These are phyloP conservation scores for Hucho hucho DNA, from an alignment of 2,113 vertebrate genomes.

Conservation along the genomic window DNA sequence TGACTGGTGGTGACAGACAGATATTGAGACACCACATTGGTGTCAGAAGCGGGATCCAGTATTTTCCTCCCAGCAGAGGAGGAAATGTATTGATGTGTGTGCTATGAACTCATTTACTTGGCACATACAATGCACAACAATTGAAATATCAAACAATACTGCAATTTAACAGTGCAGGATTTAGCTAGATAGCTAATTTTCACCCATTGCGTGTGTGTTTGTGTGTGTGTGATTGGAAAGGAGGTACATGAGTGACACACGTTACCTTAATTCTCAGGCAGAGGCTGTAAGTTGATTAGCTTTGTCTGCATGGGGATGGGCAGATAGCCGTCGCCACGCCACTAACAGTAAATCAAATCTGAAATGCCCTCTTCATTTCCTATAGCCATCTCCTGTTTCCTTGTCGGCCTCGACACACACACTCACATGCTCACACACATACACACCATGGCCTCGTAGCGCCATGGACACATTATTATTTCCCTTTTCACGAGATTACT, in stretches of 20 bases:
- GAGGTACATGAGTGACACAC: slow-evolving; percentile 57
- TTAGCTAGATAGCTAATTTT: too few species aligned
- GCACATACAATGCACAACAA: too few species aligned
- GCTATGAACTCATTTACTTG: too few species aligned
- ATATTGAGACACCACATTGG: too few species aligned
- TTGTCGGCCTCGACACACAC: neutral
- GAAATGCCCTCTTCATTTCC: neutral
- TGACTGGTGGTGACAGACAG: too few species aligned
- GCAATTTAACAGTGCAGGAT: neutral
- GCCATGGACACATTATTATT: neutral
- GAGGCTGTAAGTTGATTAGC: slow-evolving; percentile 62
- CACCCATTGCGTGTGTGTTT: neutral
- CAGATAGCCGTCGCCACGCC: slow-evolving; percentile 19
- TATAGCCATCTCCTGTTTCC: neutral
- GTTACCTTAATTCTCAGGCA: too few species aligned
- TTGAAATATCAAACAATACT: too few species aligned
- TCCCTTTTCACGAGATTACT: neutral
- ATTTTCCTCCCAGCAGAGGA: neutral
- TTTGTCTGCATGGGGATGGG: slow-evolving; percentile 38
- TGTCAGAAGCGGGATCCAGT: too few species aligned
- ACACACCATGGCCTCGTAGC: too few species aligned
- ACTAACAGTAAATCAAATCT: neutral
- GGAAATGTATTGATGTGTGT: too few species aligned
- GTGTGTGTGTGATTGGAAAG: slow-evolving; percentile 30
- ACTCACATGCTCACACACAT: neutral